phyloP scores from a whole-genome alignment of 2,888 invertebrate genomes.

The Chrysina gloriosa region DNA sequence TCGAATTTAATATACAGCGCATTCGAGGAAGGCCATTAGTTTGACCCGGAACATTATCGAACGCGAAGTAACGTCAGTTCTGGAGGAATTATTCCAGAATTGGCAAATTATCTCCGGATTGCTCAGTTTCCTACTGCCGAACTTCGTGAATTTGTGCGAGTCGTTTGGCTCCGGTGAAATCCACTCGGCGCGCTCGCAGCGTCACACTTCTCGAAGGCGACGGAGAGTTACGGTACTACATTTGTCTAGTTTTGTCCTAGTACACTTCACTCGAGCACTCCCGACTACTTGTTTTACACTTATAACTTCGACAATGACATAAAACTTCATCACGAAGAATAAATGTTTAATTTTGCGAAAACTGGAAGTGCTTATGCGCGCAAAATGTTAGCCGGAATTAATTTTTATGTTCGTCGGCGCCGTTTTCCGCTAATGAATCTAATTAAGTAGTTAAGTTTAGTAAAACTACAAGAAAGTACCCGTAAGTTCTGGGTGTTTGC shows the following conservation, averaged over 20 bases:
- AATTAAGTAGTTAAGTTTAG: no score
- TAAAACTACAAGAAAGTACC: no score
- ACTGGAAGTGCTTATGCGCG: no score
- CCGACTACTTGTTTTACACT: slow-evolving; percentile 44
- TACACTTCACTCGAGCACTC: slow-evolving; percentile 46
- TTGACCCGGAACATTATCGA: slow-evolving; percentile 24
- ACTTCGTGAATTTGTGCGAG: slow-evolving; percentile 47
- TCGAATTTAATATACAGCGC: slow-evolving; percentile 18
- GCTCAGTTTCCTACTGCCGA: slow-evolving; percentile 49
- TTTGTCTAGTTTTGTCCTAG: slow-evolving; percentile 49
- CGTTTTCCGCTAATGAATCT: no score
- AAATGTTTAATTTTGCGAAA: slow-evolving; percentile 36
- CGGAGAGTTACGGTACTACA: slow-evolving; percentile 49
- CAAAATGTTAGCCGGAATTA: no score
- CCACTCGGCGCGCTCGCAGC: slow-evolving; percentile 53
- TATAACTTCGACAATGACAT: slow-evolving; percentile 43
- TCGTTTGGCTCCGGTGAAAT: slow-evolving; percentile 54
- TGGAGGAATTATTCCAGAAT: slow-evolving; percentile 52
- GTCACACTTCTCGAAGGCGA: slow-evolving; percentile 50
- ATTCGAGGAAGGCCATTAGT: not conserved
- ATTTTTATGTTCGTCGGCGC: no score
- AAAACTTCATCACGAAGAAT: slow-evolving; percentile 40
- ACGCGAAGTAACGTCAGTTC: slow-evolving; percentile 29
- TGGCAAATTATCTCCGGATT: slow-evolving; percentile 56
- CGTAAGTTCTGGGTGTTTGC: no score